Evolutionary conservation across 2,888 invertebrate species (phyloP), one percentile per base, ranked within the genome.

Genomic region (Hololepta plana): DNA sequence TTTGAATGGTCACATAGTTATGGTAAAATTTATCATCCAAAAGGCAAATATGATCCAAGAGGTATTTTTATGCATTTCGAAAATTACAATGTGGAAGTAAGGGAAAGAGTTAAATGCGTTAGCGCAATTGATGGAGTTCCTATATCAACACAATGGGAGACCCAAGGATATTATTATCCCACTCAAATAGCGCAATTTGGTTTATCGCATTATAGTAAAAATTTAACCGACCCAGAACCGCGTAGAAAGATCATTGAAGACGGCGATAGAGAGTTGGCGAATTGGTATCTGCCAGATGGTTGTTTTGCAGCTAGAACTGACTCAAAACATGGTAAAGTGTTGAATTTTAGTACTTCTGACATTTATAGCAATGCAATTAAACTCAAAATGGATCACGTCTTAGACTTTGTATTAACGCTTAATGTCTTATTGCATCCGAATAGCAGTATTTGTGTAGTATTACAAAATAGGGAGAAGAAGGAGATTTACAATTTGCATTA

Each of bases 121-220:
- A 90, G 85, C 53, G 95, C 82, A 0, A 69, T 70, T 8, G 85
- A 90, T 46, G 93, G 93, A 43, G 90, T 93, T 9, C 93, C 93
- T 0, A 75, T 93, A 27, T 88, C 88, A n/a, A 87, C 81, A 0
- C 93, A 93, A 49, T 98, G 98, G 98, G 85, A 90, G 42, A 76
- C 80, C 16, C 72, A 73, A 34, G 96, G 96, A 0, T 95, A 96
- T 54, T 90, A 77, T 54, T 98, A 98, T 57, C 93, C 96, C 0
- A 96, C 93, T 2, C 96, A 98, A 59, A 93, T 98, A 37, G 93
- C 96, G 4, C 98, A 98, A 53, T 98, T 88, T 52, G 98, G 90
- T 0, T 57, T 98, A 29, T 87, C 93, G 6, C 98, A 98, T 57
- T 98, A 90, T 54, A 91, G 90, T 54, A 93, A 95, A 54, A 82